Base-by-base conservation (phyloP, 2,797 vertebrate genomes). In the Onychomys leucogaster region DNA sequence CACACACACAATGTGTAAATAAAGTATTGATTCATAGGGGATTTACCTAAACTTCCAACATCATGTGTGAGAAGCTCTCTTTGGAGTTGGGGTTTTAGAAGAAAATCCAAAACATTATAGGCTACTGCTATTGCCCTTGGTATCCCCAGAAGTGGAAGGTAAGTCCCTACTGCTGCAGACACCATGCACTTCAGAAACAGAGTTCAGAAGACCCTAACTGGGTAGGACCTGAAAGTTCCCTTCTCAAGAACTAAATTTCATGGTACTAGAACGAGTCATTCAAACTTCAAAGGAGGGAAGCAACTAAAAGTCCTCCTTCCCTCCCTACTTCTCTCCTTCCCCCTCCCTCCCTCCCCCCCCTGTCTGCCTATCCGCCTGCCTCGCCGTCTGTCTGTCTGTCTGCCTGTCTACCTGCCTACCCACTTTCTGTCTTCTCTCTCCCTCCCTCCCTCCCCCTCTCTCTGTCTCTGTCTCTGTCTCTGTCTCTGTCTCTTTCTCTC, bases 241-340 rank as follows among this genome's bases (percentile, higher is more conserved):
- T 29, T 3, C 6, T 29, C 14, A 23, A 46, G 75, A 7, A 76
- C 4, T 43, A 46, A 29, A 76, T 46, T 76, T 76, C 27, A 49
- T 49, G 11, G 10, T 43, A 75, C 37, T 4, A 75, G 37, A 75
- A 75, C 27, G 23, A 75, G 71, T 27, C 23, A 43, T 41, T 17
- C 23, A 25, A 43, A 75, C 37, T 75, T 75, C 71, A 43, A 75
- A 75, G 10, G 10, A 75, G 71, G 37, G 21, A 75, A 75, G 71
- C 71, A 75, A 0, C 37, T 2, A 25, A 43, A 75, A 25, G 37
- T 17, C 13, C 75, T 76, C 27, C 75, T 43, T 46, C 13, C 41
- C 11, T 16, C 2, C 10, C 6, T 7, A 3, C 13, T 19, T 17
- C 34, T 8, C 19, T 10, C 8, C 5, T 21, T 0, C 5, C 3